A percentile compares a stretch with the other conserved stretches of the same genome.
Evolutionary conservation across 2,888 invertebrate genomes (phyloP).

Genomic region (Drosophila sordidula): DNA sequence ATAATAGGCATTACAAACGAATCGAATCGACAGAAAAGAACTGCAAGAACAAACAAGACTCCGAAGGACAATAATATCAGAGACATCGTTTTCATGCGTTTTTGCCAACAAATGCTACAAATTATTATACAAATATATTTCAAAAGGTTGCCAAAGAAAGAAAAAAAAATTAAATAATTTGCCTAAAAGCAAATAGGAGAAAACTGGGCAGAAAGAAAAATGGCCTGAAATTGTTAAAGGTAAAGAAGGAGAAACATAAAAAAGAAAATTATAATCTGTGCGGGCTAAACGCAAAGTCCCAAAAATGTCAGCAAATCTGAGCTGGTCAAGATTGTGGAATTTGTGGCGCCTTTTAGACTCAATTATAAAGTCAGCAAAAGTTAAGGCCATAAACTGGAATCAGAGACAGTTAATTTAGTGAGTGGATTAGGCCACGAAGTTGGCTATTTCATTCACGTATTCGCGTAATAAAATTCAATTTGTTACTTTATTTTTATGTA

Average conservation of each 20-base stretch:
- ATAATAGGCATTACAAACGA: slow-evolving; percentile 13
- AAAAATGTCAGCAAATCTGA: slow-evolving; percentile 14
- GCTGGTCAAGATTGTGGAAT: slow-evolving; percentile 21
- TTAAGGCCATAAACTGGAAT: slow-evolving; percentile 20
- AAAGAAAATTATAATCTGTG: slow-evolving; percentile 15
- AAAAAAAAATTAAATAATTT: slow-evolving; percentile 33
- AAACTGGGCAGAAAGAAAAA: slow-evolving; percentile 5
- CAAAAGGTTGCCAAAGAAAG: neutral
- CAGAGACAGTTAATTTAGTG: slow-evolving; percentile 9
- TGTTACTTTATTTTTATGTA: too few species aligned
- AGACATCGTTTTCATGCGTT: neutral
- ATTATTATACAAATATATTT: slow-evolving; percentile 1
- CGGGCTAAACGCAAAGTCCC: slow-evolving; percentile 11
- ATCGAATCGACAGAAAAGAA: neutral
- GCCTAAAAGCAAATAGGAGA: slow-evolving; percentile 22
- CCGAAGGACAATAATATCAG: neutral
- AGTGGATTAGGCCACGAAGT: neutral
- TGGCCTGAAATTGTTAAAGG: neutral
- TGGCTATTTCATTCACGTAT: too few species aligned
- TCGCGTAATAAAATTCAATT: too few species aligned
- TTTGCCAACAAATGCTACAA: neutral
- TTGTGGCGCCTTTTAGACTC: slow-evolving; percentile 17
- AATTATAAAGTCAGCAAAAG: slow-evolving; percentile 35
- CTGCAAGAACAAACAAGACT: neutral
- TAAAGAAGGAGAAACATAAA: slow-evolving; percentile 2